Conservation (phyloP, 2,888 invertebrate genomes). For the Syrista parreyssii region DNA sequence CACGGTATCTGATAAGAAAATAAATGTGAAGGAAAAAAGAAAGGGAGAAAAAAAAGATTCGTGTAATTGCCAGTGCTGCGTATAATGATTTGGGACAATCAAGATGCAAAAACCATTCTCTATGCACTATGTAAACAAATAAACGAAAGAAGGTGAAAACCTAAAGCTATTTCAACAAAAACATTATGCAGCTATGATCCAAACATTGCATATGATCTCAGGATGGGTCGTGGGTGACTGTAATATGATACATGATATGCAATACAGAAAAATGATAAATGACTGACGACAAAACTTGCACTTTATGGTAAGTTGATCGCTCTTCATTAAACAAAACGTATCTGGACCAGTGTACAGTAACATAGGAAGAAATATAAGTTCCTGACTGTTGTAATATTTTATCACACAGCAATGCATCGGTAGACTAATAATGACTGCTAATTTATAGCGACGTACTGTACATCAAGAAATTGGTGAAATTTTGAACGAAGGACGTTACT, state of each 20-base stretch:
- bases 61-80: conserved; percentile 6
- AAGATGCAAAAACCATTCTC: conserved; percentile 43
- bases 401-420: neutral
- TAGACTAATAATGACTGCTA: neutral
- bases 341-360: neutral
- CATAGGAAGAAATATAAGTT: neutral
- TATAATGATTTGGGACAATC: conserved; percentile 25
- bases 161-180: neutral
- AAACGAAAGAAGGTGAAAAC: neutral
- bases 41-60: neutral
- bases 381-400: neutral
- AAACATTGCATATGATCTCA: neutral
- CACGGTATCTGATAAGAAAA: neutral
- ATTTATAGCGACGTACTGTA: neutral
- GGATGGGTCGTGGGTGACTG: neutral
- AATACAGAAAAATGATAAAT: neutral
- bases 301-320: neutral
- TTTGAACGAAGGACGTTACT: neutral
- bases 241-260: neutral
- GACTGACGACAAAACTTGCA: neutral
- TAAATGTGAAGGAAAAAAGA: neutral
- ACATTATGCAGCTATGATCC: neutral
- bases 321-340: neutral
- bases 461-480: neutral
- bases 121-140: conserved; percentile 24